Percentiles rank a stretch among this genome's conserved stretches.
phyloP scores from a whole-genome alignment of 2,113 vertebrate species.

The Callionymus lyra region DNA sequence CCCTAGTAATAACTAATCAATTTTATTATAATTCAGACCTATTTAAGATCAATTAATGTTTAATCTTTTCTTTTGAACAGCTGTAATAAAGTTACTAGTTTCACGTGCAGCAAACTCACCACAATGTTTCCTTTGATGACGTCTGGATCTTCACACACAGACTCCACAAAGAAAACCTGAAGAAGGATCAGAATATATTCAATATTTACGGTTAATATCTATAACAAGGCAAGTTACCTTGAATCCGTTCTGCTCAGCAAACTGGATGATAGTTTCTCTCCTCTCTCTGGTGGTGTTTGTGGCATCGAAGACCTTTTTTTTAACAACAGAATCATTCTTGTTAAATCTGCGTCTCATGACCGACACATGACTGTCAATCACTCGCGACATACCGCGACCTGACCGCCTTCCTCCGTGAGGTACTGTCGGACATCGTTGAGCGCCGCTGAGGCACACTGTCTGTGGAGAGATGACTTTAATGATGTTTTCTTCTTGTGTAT shows the following conservation, averaged over 20 bases:
- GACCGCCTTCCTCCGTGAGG: slow-evolving; percentile 84
- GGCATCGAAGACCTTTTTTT: slow-evolving; percentile 88
- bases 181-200: not conserved
- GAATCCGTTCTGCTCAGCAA: slow-evolving; percentile 91
- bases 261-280: slow-evolving; percentile 85
- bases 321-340: not conserved
- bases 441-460: slow-evolving; percentile 87
- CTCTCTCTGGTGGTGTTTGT: slow-evolving; percentile 96
- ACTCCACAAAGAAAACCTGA: slow-evolving; percentile 96
- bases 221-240: slow-evolving; percentile 67
- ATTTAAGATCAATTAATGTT: no score
- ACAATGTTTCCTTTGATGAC: slow-evolving; percentile 96
- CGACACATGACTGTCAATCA: not conserved
- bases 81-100: no score
- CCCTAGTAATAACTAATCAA: no score
- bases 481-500: no score
- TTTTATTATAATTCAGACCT: no score
- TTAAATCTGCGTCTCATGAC: not conserved
- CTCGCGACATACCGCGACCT: slow-evolving; percentile 83
- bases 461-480: slow-evolving; percentile 41
- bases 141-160: slow-evolving; percentile 90
- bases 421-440: slow-evolving; percentile 84
- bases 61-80: no score
- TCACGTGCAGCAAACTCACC: no score
- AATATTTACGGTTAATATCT: not conserved